A percentile compares a stretch with the other conserved stretches of the same genome.
Conservation (phyloP, 2,113 vertebrate species). For the Piprites chloris region DNA sequence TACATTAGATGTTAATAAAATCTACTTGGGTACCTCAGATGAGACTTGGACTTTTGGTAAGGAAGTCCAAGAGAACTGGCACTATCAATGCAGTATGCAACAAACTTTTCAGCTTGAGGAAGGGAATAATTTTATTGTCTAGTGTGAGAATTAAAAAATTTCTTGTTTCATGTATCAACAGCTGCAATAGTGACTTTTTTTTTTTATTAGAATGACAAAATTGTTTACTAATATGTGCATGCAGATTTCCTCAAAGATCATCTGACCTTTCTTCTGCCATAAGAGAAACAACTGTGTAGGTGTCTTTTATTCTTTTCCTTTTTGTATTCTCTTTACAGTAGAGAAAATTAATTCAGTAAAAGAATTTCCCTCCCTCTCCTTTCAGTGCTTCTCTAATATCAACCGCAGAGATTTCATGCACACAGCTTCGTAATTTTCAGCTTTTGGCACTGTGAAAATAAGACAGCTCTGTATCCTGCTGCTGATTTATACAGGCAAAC, state of each 20-base stretch:
- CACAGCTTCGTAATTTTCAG: neutral
- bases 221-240: neutral
- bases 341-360: neutral
- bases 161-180: neutral
- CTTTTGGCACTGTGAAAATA: neutral
- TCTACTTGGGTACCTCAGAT: neutral
- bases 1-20: neutral
- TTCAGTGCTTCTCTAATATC: neutral
- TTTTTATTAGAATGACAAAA: neutral
- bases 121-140: neutral
- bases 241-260: neutral
- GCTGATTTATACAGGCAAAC: neutral
- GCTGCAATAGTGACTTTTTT: neutral
- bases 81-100: neutral
- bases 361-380: neutral
- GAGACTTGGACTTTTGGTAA: neutral
- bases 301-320: neutral
- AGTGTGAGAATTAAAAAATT: neutral
- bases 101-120: rapidly evolving
- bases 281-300: neutral
- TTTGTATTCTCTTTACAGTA: neutral
- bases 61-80: neutral
- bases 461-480: neutral
- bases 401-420: neutral
- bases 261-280: neutral